Base-by-base conservation (phyloP, 2,113 vertebrate genomes). In the Corydoras maculifer region DNA sequence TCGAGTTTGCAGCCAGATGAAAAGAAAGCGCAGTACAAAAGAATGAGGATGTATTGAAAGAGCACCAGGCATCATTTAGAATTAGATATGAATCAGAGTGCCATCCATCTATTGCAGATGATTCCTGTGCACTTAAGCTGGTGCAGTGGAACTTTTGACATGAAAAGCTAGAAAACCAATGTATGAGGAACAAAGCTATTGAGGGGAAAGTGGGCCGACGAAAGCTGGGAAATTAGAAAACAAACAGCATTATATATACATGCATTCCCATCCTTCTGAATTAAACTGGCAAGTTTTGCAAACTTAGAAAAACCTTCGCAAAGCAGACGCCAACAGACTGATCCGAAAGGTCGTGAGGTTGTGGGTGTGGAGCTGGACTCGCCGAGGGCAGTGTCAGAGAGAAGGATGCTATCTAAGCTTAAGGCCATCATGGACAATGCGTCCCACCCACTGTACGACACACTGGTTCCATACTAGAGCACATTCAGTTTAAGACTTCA, bases 221-320 rank as follows among this genome's bases (percentile, higher is more conserved):
- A 3, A 50, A 58, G 58, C 57, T 11, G 4, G 43, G 58, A 65
- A 31, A 66, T n/a, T 59, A 30, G 66, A 54, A 43, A 55, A 66
- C 15, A 64, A 72, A 65, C 18, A 65, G 9, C 54, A 30, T 53
- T 9, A 12, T 5, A 12, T 71, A 54, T 13, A 15, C 35, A 43
- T 49, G 35, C 18, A 5, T 18, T 32, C 14, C n/a, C 30, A 25
- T 51, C 3, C 14, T 3, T 66, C 25, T 53, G 31, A 18, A 32
- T 30, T 15, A 58, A 60, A 48, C 29, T 62, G 65, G 49, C 12
- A 14, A 61, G 50, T 30, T 25, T 25, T 2, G 18, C 18, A 25
- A 25, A 25, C 1, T 25, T 25, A 25, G 18, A 25, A 25, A 25
- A 25, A 25, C 18, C 18, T 25, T 25, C 18, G 2, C 18, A 25